Evolutionary conservation across 2,113 vertebrate genomes (phyloP).

Genomic region (Pogona vitticeps): DNA sequence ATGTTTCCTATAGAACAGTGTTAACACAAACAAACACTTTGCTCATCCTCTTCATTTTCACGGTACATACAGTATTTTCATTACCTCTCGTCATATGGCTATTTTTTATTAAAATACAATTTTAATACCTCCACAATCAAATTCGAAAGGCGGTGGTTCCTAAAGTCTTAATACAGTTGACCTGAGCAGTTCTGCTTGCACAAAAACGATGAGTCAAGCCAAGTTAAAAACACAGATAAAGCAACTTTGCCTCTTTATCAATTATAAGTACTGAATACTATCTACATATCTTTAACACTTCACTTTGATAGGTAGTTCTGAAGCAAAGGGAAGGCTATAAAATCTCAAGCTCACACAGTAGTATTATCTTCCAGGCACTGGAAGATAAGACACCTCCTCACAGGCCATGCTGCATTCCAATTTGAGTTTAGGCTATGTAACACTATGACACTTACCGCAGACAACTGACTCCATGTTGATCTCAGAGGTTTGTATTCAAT

Average conservation of each 20-base stretch:
- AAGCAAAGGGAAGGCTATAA: background rate
- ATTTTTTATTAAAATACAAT: background rate
- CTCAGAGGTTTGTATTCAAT: constrained; percentile 87
- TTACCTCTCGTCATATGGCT: background rate
- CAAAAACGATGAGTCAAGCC: background rate
- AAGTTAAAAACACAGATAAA: fast-evolving
- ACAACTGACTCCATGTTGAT: constrained; percentile 94
- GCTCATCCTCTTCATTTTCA: background rate
- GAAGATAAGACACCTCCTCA: background rate
- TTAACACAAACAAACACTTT: background rate
- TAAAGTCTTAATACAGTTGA: background rate
- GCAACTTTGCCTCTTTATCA: background rate
- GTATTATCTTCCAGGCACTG: too few relatives aligned
- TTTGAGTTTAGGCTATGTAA: background rate
- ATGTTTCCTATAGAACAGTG: background rate
- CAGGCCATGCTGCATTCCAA: background rate
- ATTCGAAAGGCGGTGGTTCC: background rate
- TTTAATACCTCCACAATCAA: background rate
- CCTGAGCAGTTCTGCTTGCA: background rate
- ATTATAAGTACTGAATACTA: background rate
- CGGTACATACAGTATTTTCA: background rate
- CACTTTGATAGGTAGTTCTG: background rate
- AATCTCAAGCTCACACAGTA: constrained; percentile 23
- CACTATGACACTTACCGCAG: constrained; percentile 79
- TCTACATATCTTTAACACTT: background rate